These are phyloP conservation scores for Elephantulus edwardii DNA, from an alignment of 2,113 vertebrate species.

Conservation along the genomic window DNA sequence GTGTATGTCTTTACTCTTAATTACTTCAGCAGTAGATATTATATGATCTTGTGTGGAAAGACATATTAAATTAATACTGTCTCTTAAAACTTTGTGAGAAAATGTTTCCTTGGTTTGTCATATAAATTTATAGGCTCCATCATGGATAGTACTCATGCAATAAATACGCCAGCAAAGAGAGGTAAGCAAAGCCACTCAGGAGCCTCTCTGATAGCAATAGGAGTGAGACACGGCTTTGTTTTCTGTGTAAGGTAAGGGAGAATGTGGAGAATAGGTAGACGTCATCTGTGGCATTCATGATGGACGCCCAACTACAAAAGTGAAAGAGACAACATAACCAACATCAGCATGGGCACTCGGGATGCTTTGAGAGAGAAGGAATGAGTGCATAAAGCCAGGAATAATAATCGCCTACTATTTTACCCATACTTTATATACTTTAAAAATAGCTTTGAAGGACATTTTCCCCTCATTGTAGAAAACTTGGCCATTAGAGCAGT, in stretches of 20 bases:
- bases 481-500: not conserved
- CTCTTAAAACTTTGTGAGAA: constrained; percentile 60
- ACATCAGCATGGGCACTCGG: not conserved
- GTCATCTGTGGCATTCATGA: not conserved
- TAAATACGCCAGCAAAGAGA: not conserved
- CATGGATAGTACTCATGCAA: not conserved
- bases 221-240: not conserved
- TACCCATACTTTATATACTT: not conserved
- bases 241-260: not conserved
- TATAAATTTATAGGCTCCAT: constrained; percentile 43
- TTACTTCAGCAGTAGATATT: constrained; percentile 51
- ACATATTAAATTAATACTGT: constrained; percentile 60
- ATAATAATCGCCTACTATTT: not conserved
- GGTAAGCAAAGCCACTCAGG: not conserved
- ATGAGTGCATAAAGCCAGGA: not conserved
- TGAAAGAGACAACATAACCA: no score
- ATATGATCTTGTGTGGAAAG: constrained; percentile 58
- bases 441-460: not conserved
- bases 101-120: constrained; percentile 22
- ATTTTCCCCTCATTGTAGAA: not conserved
- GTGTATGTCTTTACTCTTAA: constrained; percentile 63
- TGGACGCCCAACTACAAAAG: not conserved
- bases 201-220: not conserved
- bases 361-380: not conserved
- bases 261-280: not conserved